Base-by-base conservation (phyloP, 2,797 vertebrate genomes). In the Myotis findleyi region DNA sequence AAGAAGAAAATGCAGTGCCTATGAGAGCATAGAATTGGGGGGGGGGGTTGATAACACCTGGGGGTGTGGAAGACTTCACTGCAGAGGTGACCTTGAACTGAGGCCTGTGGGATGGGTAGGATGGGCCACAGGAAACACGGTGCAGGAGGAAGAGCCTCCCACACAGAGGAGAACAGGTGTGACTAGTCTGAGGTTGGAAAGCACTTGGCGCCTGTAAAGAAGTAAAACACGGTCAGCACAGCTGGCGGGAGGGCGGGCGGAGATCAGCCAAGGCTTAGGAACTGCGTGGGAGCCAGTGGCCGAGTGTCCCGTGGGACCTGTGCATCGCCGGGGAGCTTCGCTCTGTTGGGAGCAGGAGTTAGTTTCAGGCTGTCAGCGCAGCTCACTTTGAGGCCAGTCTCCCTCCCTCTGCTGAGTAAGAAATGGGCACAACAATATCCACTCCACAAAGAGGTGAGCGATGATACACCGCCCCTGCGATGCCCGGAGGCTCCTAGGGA, bases 51-150 rank as follows among this genome's bases (percentile, higher is more conserved):
- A 57, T 18, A 66, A 49, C 7, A 30, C 57, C 38, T 38, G 68
- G 12, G 9, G 13, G 36, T 44, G 3, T 7, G 51, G 59, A 21
- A 55, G 30, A 23, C 81, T 53, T 66, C 12, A 5, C 2, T 57
- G 91, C 66, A 6, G 83, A 47, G 87, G n/a, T 68, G 87, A 87
- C 68, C 20, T 84, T 36, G 55, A 76, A 7, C 87, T 10, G 49
- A 59, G 47, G 33, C 64, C 59, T 23, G 73, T n/a, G 10, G 33
- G 38, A 1, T 30, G 36, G 27, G 83, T 13, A 2, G 8, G 76
- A 36, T 3, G 8, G 23, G 33, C 12, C 11, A 17, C 36, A 87
- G 72, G 86, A 92, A 57, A n/a, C 18, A 1, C 0, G 21, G 27
- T 27, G 41, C 51, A 2, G 57, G 41, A 6, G 66, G 57, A 68